Evolutionary conservation across 2,888 invertebrate species (phyloP).

Genomic region (Drosophila pullipes): DNA sequence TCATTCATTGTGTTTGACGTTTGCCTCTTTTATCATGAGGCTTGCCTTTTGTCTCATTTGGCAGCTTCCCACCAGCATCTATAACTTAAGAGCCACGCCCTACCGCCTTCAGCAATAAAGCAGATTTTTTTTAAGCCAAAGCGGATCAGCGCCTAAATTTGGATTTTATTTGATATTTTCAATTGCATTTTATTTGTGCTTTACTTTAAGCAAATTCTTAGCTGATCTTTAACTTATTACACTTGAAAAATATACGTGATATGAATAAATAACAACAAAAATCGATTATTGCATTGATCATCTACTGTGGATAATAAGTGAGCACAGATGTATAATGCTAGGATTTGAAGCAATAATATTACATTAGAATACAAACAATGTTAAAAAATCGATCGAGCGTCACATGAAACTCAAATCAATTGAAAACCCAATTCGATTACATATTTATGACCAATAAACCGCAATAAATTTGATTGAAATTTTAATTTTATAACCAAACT

Average conservation of each 20-base stretch:
- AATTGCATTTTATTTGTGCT: neutral
- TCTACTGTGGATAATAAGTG: neutral
- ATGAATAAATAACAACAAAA: neutral
- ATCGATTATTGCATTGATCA: neutral
- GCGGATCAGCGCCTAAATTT: neutral
- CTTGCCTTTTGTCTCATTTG: constrained; percentile 62
- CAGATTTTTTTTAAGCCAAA: neutral
- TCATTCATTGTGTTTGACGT: constrained; percentile 46
- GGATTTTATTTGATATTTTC: neutral
- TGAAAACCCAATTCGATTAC: constrained; percentile 43
- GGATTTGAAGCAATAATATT: neutral
- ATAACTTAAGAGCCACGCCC: constrained; percentile 31
- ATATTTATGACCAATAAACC: constrained; percentile 28
- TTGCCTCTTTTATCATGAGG: constrained; percentile 37
- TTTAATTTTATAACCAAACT: constrained; percentile 28
- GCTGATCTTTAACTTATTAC: neutral
- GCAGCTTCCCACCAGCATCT: constrained; percentile 44
- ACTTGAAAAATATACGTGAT: neutral
- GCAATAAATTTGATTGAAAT: constrained; percentile 33
- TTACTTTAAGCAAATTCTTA: neutral
- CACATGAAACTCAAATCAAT: constrained; percentile 23
- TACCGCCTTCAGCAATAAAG: neutral
- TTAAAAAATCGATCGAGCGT: neutral
- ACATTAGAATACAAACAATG: neutral
- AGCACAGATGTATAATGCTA: neutral